A percentile compares a stretch with the other conserved stretches of the same genome.
These are phyloP conservation scores for Alentia gelatinosa DNA, from an alignment of 2,888 invertebrate genomes.

Conservation along the genomic window DNA sequence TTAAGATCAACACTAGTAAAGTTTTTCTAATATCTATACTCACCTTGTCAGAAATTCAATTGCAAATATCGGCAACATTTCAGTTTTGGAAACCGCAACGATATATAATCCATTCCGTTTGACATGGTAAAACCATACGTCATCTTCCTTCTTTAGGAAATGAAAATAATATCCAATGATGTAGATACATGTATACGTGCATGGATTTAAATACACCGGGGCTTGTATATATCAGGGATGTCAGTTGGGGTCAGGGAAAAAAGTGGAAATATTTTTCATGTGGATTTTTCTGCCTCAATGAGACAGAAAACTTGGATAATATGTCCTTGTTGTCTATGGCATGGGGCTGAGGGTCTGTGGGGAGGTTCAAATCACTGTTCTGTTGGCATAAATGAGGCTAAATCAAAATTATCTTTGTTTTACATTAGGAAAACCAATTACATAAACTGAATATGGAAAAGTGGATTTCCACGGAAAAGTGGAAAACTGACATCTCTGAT, in stretches of 20 bases:
- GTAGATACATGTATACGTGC: slow-evolving; percentile 22
- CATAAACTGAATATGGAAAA: no score
- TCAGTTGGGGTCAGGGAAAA: no score
- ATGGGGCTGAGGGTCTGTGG: not conserved
- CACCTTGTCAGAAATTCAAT: slow-evolving; percentile 72
- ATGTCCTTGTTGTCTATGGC: not conserved
- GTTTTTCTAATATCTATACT: not conserved
- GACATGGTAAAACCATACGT: slow-evolving; percentile 70
- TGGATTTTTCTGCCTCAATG: not conserved
- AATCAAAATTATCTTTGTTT: no score
- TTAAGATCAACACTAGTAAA: no score
- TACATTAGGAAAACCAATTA: no score
- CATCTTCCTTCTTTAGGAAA: slow-evolving; percentile 67
- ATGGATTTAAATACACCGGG: no score
- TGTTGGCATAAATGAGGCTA: no score
- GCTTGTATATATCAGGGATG: no score
- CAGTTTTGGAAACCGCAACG: slow-evolving; percentile 68
- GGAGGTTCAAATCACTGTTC: no score
- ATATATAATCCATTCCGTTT: slow-evolving; percentile 71
- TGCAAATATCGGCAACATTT: slow-evolving; percentile 68
- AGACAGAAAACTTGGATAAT: not conserved
- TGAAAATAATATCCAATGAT: not conserved
- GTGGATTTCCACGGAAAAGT: no score
- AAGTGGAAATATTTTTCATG: no score
- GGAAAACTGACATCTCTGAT: no score